phyloP scores from a whole-genome alignment of 2,888 invertebrate genomes.

The Cremastobaeus sp. region DNA sequence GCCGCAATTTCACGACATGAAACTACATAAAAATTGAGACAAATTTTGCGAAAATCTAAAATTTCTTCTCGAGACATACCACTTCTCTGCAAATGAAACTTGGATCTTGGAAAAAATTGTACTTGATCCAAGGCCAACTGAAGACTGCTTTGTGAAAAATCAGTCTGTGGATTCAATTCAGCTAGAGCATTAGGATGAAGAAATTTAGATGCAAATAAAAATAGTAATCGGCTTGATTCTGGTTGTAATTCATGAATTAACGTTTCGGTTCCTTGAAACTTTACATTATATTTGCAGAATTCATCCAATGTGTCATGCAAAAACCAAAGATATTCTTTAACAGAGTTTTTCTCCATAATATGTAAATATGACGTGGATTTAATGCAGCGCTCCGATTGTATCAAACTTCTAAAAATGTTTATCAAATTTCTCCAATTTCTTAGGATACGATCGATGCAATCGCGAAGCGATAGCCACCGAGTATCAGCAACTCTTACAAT shows the following conservation, averaged over 20 bases:
- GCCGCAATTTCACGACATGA: constrained; percentile 4
- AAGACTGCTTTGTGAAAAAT: constrained; percentile 4
- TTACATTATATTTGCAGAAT: neutral
- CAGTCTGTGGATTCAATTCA: neutral
- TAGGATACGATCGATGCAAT: constrained; percentile 14
- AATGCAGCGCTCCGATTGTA: neutral
- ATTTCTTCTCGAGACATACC: neutral
- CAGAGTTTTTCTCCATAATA: neutral
- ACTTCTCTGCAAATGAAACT: neutral
- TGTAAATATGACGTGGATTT: neutral
- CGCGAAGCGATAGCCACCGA: constrained; percentile 26
- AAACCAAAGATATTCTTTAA: constrained; percentile 12
- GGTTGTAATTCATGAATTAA: neutral
- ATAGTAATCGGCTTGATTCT: constrained; percentile 1
- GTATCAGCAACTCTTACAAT: constrained; percentile 24
- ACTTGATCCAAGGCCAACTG: neutral
- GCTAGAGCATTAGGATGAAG: neutral
- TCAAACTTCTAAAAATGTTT: neutral
- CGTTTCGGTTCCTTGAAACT: constrained; percentile 4
- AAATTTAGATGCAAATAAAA: neutral
- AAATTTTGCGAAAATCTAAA: neutral
- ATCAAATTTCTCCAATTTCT: constrained; percentile 16
- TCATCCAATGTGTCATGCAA: constrained; percentile 4
- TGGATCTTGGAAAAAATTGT: neutral
- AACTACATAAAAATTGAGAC: constrained; percentile 6